These are phyloP conservation scores for Prosapia bicincta DNA, from an alignment of 2,888 invertebrate species.

Conservation along the genomic window DNA sequence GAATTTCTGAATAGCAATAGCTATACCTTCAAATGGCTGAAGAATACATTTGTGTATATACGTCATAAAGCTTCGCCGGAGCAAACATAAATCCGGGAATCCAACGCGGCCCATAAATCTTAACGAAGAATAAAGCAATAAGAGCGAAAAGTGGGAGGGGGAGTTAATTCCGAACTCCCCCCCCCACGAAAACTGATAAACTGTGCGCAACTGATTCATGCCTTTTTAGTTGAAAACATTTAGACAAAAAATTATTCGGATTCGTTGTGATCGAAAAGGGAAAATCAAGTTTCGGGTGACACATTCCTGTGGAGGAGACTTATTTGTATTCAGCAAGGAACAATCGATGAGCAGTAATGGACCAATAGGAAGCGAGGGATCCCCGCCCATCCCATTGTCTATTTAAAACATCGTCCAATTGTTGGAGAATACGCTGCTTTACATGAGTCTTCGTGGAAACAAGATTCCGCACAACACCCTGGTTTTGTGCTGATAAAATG, in stretches of 20 bases:
- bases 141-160: neutral
- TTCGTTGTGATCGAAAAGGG: neutral
- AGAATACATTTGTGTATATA: no score
- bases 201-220: neutral
- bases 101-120: neutral
- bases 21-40: neutral
- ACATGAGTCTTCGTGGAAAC: no score
- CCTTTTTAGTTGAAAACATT: neutral
- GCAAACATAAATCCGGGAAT: neutral
- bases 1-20: neutral
- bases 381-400: neutral
- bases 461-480: no score
- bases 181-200: neutral
- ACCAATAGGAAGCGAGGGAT: neutral
- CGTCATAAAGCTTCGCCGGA: neutral
- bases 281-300: neutral
- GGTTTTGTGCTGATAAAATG: no score
- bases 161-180: neutral
- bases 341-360: neutral
- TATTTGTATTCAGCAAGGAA: slow-evolving; percentile 2
- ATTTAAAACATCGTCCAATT: slow-evolving; percentile 1
- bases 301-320: neutral
- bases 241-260: neutral
- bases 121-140: slow-evolving; percentile 2
- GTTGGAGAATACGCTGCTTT: neutral